Percentiles rank a stretch among this genome's conserved stretches.
These are phyloP conservation scores for Tetramorium bicarinatum DNA, from an alignment of 2,888 invertebrate species.

Conservation along the genomic window DNA sequence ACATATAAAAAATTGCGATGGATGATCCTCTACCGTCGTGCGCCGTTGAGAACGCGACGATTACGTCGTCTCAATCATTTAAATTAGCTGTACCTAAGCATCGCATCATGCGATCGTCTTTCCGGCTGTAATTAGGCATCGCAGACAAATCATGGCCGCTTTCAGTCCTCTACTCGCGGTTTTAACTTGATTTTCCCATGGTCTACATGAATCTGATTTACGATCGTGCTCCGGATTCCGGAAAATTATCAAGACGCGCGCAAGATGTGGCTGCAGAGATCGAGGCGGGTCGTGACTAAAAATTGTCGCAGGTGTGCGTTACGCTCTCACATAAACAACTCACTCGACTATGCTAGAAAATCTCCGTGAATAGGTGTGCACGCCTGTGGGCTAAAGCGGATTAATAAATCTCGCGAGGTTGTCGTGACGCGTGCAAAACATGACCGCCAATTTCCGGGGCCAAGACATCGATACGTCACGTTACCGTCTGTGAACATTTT, in stretches of 20 bases:
- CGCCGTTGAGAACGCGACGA: conserved; percentile 64
- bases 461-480: conserved; percentile 47
- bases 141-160: conserved; percentile 76
- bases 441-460: conserved; percentile 35
- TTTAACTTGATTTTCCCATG: conserved; percentile 74
- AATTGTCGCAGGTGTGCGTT: conserved; percentile 30
- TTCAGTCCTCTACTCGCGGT: conserved; percentile 53
- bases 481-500: conserved; percentile 8
- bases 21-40: conserved; percentile 13
- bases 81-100: conserved; percentile 74
- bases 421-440: conserved; percentile 13
- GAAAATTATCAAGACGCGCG: conserved; percentile 74
- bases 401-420: conserved; percentile 42
- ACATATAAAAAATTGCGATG: conserved; percentile 32
- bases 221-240: conserved; percentile 74
- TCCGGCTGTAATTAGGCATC: conserved; percentile 74
- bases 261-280: conserved; percentile 12
- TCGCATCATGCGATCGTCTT: conserved; percentile 75
- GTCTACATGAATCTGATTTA: conserved; percentile 79
- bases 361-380: conserved; percentile 2
- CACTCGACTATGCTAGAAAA: conserved; percentile 7
- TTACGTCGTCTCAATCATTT: conserved; percentile 74
- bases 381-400: conserved; percentile 27
- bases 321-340: conserved; percentile 54
- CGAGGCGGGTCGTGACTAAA: conserved; percentile 45